These are phyloP conservation scores for Pitangus sulphuratus DNA, from an alignment of 2,797 vertebrate species.

Conservation along the genomic window DNA sequence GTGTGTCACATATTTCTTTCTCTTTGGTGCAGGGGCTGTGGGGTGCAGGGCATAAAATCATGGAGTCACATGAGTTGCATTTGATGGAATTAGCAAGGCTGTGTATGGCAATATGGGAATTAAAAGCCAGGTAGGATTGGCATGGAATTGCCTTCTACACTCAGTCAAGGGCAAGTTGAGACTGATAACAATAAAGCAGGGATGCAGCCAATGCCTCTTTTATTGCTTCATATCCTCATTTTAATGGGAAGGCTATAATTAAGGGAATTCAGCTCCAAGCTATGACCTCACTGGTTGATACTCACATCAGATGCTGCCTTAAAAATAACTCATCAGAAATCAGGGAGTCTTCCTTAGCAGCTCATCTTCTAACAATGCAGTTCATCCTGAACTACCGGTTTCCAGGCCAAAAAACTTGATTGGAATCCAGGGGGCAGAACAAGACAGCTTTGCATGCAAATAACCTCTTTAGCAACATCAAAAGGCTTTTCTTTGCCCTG, in stretches of 20 bases:
- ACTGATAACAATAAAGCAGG: constrained; percentile 4
- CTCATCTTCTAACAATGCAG: constrained; percentile 33
- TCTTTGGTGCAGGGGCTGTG: background rate
- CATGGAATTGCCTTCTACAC: background rate
- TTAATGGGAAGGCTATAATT: constrained; percentile 41
- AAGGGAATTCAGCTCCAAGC: constrained; percentile 30
- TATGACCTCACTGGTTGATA: constrained; percentile 51
- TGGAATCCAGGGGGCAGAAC: constrained; percentile 53
- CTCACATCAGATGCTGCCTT: constrained; percentile 13
- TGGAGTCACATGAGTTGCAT: background rate
- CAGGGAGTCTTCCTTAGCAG: constrained; percentile 18
- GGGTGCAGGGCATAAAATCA: background rate
- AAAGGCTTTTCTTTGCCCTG: background rate
- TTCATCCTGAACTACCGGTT: constrained; percentile 75
- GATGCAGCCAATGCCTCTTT: background rate
- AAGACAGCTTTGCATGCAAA: constrained; percentile 34
- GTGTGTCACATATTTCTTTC: background rate
- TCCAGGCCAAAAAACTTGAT: constrained; percentile 7
- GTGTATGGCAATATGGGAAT: background rate
- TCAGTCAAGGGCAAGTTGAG: constrained; percentile 37
- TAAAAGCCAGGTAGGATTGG: background rate
- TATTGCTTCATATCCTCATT: constrained; percentile 38
- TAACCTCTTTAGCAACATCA: constrained; percentile 19
- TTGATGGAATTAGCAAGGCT: background rate
- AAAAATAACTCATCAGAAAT: constrained; percentile 32